Base-by-base conservation (phyloP, 2,113 vertebrate species). In the Lynx canadensis region DNA sequence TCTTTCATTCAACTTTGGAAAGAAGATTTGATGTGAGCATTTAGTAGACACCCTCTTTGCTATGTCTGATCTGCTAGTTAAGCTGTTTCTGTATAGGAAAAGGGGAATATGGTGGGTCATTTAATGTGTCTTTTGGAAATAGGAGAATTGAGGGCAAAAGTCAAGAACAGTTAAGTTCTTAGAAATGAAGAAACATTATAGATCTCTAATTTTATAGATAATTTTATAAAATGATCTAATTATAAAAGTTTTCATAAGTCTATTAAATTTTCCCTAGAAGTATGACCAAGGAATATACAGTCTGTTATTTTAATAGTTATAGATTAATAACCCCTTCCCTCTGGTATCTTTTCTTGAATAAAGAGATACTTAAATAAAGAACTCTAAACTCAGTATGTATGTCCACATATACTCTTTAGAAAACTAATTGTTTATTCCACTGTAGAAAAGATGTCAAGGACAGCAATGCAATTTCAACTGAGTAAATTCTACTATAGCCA, bases 1-100 rank as follows among this genome's bases (percentile, higher is more conserved):
- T 74, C 71, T 92, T 89, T 95, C 15, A 48, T 92, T 93, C 71
- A n/a, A 14, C 13, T 71, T 89, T 80, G 38, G 36, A 63, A 93
- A 91, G 85, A 38, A 31, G 13, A 50, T 76, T 91, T 74, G n/a
- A 7, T 76, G 5, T 78, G 23, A 82, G 18, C 25, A 48, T 88
- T 71, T 19, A n/a, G 21, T 19, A 12, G 31, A 38, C 10, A 36
- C 36, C 2, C 9, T 48, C 1, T 41, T 73, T 94, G 31, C 57
- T 63, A 0, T 60, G 45, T 79, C 68, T 90, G 33, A 86, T 29
- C 52, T 87, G 31, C 36, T 87, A 66, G 7, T 50, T 80, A 83
- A 29, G 36, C 14, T 4, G 7, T 63, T 88, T 55, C 81, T 19
- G 21, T 48, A 1, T 14, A 60, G 23, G 4, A 79, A 78, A 50